Conservation (phyloP, 1,140 invertebrate genomes). For the Planococcus citri region DNA sequence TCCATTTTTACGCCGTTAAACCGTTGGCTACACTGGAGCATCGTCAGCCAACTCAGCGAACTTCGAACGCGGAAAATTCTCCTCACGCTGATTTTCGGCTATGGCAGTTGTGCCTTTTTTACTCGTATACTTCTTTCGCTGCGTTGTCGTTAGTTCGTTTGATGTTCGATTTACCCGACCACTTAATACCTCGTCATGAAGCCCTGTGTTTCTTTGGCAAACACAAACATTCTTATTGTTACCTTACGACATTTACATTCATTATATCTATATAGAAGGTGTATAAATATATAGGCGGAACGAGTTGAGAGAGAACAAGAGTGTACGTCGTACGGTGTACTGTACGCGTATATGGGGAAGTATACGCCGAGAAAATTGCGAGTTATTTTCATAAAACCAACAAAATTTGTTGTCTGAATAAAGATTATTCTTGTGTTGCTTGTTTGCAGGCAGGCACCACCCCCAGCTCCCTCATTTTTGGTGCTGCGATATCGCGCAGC, state of each 20-base stretch:
- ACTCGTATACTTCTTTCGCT: not conserved
- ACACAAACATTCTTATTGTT: constrained; percentile 20
- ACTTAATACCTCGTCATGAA: constrained; percentile 20
- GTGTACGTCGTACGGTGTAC: too few species aligned
- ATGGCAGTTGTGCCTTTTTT: not conserved
- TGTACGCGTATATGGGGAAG: too few species aligned
- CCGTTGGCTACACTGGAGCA: too few species aligned
- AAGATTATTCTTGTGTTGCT: constrained; percentile 1
- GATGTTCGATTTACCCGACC: constrained; percentile 19
- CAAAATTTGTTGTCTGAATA: constrained; percentile 1
- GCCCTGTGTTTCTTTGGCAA: constrained; percentile 17
- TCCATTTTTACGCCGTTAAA: too few species aligned
- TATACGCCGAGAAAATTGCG: not conserved
- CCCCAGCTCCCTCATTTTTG: not conserved
- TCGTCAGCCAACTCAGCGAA: too few species aligned
- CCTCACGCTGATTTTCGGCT: too few species aligned
- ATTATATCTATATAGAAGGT: not conserved
- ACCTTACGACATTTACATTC: constrained; percentile 20
- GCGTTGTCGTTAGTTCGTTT: not conserved
- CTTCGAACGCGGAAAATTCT: not conserved
- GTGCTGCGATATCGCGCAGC: not conserved
- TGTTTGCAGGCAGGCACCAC: not conserved
- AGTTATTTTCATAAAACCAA: constrained; percentile 10
- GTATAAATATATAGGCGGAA: too few species aligned
- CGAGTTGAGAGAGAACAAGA: too few species aligned